Conservation (phyloP, 2,113 vertebrate species). For the Paramormyrops kingsleyae region DNA sequence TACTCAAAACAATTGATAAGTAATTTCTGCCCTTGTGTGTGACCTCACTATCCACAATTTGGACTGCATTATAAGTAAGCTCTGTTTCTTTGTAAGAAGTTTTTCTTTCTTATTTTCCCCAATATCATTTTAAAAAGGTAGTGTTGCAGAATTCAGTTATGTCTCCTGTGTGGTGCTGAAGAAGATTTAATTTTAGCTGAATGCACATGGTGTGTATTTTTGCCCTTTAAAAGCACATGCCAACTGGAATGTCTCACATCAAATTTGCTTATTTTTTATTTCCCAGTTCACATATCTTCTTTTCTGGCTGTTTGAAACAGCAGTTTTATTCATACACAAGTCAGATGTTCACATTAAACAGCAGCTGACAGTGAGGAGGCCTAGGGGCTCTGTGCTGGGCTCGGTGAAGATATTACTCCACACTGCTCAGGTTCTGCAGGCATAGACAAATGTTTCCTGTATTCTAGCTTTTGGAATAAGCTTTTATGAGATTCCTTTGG, state of each 20-base stretch:
- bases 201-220: neutral
- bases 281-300: neutral
- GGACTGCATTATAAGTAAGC: neutral
- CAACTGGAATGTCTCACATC: neutral
- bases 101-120: neutral
- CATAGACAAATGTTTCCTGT: neutral
- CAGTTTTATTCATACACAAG: neutral
- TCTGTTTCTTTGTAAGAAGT: neutral
- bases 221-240: neutral
- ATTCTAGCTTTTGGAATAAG: neutral
- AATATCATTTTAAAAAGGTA: neutral
- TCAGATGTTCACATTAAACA: neutral
- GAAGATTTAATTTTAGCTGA: conserved; percentile 3
- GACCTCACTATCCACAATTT: neutral
- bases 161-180: neutral
- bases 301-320: neutral
- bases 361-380: neutral
- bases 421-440: neutral
- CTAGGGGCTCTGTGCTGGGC: neutral
- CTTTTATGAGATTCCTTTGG: neutral
- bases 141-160: neutral
- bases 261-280: neutral
- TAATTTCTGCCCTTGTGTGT: neutral
- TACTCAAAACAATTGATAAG: neutral
- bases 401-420: neutral